Evolutionary conservation across 37 sponge, comb jelly and placozoan genomes (phyloP).

Genomic region (Halisarca cf. caerulea): DNA sequence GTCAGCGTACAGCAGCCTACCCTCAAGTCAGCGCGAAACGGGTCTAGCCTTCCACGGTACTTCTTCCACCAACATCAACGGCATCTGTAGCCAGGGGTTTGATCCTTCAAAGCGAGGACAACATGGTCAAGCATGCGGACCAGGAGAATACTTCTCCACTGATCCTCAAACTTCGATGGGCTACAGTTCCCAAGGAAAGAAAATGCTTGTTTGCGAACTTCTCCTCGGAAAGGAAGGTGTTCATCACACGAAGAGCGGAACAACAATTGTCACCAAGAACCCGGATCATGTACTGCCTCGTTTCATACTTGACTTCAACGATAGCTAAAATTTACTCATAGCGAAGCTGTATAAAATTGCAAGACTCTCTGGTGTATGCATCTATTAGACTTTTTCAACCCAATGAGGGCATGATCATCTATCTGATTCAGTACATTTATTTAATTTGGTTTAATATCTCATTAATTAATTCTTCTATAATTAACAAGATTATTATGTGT

Average conservation of each 20-base stretch:
- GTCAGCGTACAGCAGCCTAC: constrained; percentile 30
- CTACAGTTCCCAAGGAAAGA: constrained; percentile 73
- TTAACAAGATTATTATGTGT: too few relatives aligned
- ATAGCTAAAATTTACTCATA: too few relatives aligned
- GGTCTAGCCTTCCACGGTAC: constrained; percentile 83
- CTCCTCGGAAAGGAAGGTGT: constrained; percentile 55
- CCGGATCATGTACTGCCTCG: constrained; percentile 83
- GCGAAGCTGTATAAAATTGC: too few relatives aligned
- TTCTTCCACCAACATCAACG: constrained; percentile 52
- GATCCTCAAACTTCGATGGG: constrained; percentile 49
- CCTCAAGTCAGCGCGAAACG: constrained; percentile 58
- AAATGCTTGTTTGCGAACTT: constrained; percentile 77
- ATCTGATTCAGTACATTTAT: too few relatives aligned
- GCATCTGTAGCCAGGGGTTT: constrained; percentile 79
- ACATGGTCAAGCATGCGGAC: constrained; percentile 70
- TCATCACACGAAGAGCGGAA: constrained; percentile 72
- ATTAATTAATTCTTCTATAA: too few relatives aligned
- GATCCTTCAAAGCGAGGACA: constrained; percentile 38
- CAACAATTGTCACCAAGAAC: constrained; percentile 78
- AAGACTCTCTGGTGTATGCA: too few relatives aligned
- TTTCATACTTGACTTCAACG: constrained; percentile 63
- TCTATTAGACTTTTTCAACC: too few relatives aligned
- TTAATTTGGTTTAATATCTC: too few relatives aligned
- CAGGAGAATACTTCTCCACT: constrained; percentile 83
- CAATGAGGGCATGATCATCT: too few relatives aligned